Evolutionary conservation across 2,113 vertebrate species (phyloP).

Genomic region (Misgurnus anguillicaudatus): DNA sequence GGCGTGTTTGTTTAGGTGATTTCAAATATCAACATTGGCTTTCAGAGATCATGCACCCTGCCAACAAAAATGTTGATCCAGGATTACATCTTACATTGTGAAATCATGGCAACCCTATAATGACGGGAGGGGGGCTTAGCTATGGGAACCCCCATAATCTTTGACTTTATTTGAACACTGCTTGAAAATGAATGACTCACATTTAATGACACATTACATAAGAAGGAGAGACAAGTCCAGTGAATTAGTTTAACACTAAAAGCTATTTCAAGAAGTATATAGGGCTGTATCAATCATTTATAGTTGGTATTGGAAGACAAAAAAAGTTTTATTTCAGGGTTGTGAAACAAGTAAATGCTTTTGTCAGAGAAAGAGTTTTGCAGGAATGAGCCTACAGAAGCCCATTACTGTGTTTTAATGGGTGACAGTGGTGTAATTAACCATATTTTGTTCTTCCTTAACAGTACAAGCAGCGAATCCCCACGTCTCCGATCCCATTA

Average conservation of each 20-base stretch:
- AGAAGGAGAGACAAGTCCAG: not conserved
- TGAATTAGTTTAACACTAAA: not conserved
- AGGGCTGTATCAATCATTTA: slow-evolving; percentile 27
- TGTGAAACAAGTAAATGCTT: slow-evolving; percentile 39
- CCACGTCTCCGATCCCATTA: slow-evolving; percentile 35
- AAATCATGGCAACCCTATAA: too few relatives aligned
- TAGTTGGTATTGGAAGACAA: slow-evolving; percentile 24
- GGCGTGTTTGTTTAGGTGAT: too few relatives aligned
- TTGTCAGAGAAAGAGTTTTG: not conserved
- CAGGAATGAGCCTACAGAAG: slow-evolving; percentile 4
- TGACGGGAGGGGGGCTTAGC: too few relatives aligned
- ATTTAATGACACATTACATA: not conserved
- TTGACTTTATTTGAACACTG: too few relatives aligned
- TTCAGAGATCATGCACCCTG: too few relatives aligned
- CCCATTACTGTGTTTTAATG: slow-evolving; percentile 23
- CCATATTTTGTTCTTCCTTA: slow-evolving; percentile 29
- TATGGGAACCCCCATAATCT: too few relatives aligned
- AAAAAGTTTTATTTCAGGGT: slow-evolving; percentile 55
- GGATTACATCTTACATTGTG: too few relatives aligned
- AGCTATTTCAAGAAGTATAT: slow-evolving; percentile 4
- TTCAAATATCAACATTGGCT: too few relatives aligned
- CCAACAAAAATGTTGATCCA: too few relatives aligned
- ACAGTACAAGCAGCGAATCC: slow-evolving; percentile 29
- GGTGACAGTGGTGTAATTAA: slow-evolving; percentile 35
- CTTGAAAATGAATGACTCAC: too few relatives aligned